These are phyloP conservation scores for Drosophila ambigua DNA, from an alignment of 1,140 invertebrate species.

Conservation along the genomic window DNA sequence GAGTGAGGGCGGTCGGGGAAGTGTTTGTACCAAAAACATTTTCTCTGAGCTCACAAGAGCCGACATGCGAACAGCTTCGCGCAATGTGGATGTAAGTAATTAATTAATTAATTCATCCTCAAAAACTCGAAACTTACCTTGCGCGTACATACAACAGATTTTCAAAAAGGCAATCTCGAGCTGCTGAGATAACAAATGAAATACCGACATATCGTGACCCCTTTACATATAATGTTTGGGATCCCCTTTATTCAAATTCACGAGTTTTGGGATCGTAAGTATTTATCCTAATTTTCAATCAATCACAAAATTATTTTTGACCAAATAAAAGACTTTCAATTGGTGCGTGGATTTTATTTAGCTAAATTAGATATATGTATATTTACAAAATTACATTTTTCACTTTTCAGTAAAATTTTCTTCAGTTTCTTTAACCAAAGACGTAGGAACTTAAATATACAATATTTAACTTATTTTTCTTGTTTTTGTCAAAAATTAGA, in stretches of 20 bases:
- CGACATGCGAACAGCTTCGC: conserved; percentile 93
- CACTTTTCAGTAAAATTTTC: neutral
- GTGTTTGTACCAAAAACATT: conserved; percentile 77
- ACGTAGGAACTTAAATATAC: neutral
- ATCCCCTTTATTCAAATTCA: conserved; percentile 87
- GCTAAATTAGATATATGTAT: too few species aligned
- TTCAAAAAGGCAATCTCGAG: conserved; percentile 93
- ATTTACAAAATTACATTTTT: neutral
- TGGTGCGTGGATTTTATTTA: neutral
- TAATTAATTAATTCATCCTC: too few species aligned
- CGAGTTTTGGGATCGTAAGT: conserved; percentile 85
- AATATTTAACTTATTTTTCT: neutral
- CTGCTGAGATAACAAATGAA: conserved; percentile 93
- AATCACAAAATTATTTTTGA: neutral
- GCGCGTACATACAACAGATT: conserved; percentile 84
- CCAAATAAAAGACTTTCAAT: neutral
- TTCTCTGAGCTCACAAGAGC: conserved; percentile 86
- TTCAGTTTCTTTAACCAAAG: neutral
- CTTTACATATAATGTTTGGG: conserved; percentile 92
- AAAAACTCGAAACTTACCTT: neutral
- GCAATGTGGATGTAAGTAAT: conserved; percentile 92
- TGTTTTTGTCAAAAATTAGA: conserved; percentile 21
- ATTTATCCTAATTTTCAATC: neutral
- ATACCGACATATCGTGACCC: conserved; percentile 91
- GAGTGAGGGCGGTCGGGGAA: conserved; percentile 59